These are phyloP conservation scores for Leptinotarsa rubiginosa DNA, from an alignment of 2,888 invertebrate genomes.

Conservation along the genomic window DNA sequence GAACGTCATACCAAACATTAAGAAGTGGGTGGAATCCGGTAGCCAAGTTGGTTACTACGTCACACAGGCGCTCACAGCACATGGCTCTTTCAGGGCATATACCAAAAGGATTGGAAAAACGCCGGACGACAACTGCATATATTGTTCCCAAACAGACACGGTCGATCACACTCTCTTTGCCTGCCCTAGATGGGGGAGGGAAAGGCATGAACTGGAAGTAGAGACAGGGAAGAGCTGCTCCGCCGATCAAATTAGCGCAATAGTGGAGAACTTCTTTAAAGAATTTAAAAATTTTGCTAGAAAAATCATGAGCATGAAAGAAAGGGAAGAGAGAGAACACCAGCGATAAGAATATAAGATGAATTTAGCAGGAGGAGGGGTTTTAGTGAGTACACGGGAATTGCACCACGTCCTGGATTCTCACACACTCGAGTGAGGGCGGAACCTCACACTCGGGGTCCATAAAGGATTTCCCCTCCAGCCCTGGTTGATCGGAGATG, in stretches of 20 bases:
- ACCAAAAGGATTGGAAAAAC: conserved; percentile 22
- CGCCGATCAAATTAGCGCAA: too few species aligned
- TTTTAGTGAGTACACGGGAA: not conserved
- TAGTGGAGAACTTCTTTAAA: too few species aligned
- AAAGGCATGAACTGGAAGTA: not conserved
- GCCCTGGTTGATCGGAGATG: not conserved
- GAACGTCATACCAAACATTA: not conserved
- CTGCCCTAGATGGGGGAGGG: conserved; percentile 3
- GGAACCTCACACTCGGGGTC: not conserved
- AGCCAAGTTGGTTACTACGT: not conserved
- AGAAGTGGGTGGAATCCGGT: not conserved
- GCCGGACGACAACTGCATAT: conserved; percentile 21
- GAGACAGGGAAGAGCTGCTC: too few species aligned
- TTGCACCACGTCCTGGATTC: not conserved
- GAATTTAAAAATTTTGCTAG: too few species aligned
- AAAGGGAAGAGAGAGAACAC: not conserved
- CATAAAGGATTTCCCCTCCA: conserved; percentile 1
- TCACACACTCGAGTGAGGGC: not conserved
- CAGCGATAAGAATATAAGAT: not conserved
- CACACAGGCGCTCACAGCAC: conserved; percentile 31
- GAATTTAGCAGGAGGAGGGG: not conserved
- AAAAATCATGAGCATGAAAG: not conserved
- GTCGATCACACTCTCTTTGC: conserved; percentile 30
- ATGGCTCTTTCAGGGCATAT: conserved; percentile 30
- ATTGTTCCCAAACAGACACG: conserved; percentile 23